Evolutionary conservation across 2,888 invertebrate species (phyloP), one percentile per base, ranked within the genome.

Genomic region (Epinotia demarniana): DNA sequence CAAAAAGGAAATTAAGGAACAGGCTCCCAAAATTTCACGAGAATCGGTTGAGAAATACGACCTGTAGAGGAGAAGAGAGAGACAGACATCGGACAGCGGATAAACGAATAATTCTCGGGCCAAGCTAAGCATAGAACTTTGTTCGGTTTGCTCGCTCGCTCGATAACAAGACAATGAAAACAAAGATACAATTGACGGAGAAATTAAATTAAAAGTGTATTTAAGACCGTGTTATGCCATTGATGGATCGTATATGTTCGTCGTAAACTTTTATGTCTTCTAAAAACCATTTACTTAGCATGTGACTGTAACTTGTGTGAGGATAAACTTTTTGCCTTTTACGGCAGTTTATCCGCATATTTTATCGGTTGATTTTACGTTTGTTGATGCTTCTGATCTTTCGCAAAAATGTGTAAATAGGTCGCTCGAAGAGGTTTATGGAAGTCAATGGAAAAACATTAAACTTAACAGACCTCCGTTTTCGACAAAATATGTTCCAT

Each of bases 201-300:
- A 68, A 67, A 73, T 73, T 73, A 62, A 43, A 62, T 73, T 53
- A 46, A 18, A 60, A 68, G 53, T 43, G 19, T 73, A n/a, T 61
- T 72, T 46, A 61, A 58, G 58, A 43, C 23, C 72, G 64, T 13
- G 66, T 66, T 64, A 63, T 64, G 8, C 33, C 33, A 8, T 18
- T 64, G 72, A 72, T 66, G 58, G 64, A 66, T 66, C 46, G 33
- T 9, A 58, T 46, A 49, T 66, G 66, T 72, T 27, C 9, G 57
- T 64, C 72, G 23, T 72, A 72, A 72, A 72, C n/a, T 46, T 57
- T 64, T 72, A 72, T 64, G 57, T 49, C 46, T 3, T 49, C 46
- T 49, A 13, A 49, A 46, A 49, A 12, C 46, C 13, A 49, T 4
- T 3, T 13, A 49, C 3, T 4, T 0, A 8, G 1, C 33, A 33